Conservation (phyloP, 2,113 vertebrate species). For the Myodes glareolus region DNA sequence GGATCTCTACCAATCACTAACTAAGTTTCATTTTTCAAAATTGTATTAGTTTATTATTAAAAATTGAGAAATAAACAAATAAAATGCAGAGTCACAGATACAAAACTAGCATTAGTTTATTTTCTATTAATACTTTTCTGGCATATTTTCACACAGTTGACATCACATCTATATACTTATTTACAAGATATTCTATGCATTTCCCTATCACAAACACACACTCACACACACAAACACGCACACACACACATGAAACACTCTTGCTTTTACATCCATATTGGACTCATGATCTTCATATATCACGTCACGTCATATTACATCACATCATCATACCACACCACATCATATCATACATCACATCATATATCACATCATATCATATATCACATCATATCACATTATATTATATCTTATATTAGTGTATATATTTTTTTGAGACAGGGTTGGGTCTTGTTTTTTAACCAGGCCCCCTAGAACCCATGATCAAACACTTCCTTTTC, state of each 20-base stretch:
- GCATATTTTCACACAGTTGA: background rate
- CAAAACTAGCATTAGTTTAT: background rate
- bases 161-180: background rate
- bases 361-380: background rate
- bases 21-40: background rate
- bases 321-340: too few species aligned
- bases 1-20: conserved; percentile 2
- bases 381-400: too few species aligned
- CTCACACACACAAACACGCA: background rate
- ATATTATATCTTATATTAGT: background rate
- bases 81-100: conserved; percentile 17
- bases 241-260: background rate
- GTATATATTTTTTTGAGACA: background rate
- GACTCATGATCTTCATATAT: background rate
- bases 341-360: background rate
- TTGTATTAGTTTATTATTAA: conserved; percentile 27
- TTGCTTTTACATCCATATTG: background rate
- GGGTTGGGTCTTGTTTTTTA: background rate
- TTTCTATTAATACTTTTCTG: background rate
- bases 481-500: background rate
- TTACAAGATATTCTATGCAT: background rate
- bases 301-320: background rate
- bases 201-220: background rate
- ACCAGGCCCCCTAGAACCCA: background rate
- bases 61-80: conserved; percentile 31